Conservation (phyloP, 2,797 vertebrate species). For the Darevskia mixta region DNA sequence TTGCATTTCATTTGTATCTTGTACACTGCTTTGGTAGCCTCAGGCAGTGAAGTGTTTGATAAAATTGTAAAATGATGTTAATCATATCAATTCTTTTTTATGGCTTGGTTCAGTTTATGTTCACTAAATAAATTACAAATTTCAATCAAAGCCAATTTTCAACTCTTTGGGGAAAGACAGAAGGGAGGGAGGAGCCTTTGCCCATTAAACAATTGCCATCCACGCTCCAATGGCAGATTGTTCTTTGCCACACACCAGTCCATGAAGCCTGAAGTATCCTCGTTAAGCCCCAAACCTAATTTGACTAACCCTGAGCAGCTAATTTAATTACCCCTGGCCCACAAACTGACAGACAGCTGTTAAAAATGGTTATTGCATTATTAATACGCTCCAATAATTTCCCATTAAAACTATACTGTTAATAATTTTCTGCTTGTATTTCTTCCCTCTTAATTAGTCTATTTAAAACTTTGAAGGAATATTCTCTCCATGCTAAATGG, state of each 20-base stretch:
- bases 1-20: too few relatives aligned
- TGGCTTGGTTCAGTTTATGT: not conserved
- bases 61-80: too few relatives aligned
- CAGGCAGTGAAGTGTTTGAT: too few relatives aligned
- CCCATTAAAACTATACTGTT: conserved; percentile 85
- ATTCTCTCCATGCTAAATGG: conserved; percentile 83
- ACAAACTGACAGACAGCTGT: conserved; percentile 84
- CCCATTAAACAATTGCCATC: not conserved
- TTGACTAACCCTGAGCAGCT: conserved; percentile 77
- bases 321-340: conserved; percentile 82
- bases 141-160: not conserved
- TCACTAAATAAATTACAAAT: not conserved
- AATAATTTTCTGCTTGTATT: conserved; percentile 80
- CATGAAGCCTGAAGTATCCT: conserved; percentile 32
- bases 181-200: not conserved
- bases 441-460: conserved; percentile 87
- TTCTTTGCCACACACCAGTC: conserved; percentile 1
- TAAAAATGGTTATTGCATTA: conserved; percentile 86
- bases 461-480: conserved; percentile 85
- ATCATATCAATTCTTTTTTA: too few relatives aligned
- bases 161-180: not conserved
- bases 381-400: conserved; percentile 84
- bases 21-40: too few relatives aligned
- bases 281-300: conserved; percentile 61
- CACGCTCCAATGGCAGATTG: not conserved